Conservation (phyloP, 1,140 invertebrate species). For the Maconellicoccus hirsutus region DNA sequence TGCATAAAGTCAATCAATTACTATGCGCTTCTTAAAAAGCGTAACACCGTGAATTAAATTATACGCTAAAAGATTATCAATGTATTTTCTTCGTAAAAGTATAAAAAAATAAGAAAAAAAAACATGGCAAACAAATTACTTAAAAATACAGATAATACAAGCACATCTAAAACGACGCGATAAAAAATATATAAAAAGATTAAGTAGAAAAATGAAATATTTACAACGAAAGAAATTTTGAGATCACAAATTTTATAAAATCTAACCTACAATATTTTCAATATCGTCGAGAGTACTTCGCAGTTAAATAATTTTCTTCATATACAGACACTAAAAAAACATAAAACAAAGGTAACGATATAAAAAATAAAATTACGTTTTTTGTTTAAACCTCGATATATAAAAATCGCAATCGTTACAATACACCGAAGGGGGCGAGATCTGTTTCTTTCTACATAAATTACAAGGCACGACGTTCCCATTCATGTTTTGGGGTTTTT, state of each 20-base stretch:
- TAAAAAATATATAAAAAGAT: background rate
- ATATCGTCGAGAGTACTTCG: too few species aligned
- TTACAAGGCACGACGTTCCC: constrained; percentile 47
- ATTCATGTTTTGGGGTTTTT: constrained; percentile 20
- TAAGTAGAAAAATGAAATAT: background rate
- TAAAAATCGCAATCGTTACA: constrained; percentile 84
- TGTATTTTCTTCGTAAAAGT: background rate
- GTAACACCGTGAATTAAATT: too few species aligned
- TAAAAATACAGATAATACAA: background rate
- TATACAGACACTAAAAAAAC: background rate
- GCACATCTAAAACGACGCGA: background rate
- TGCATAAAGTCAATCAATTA: too few species aligned
- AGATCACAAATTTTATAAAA: background rate
- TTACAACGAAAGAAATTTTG: background rate
- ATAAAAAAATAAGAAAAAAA: background rate
- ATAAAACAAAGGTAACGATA: background rate
- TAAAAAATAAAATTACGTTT: constrained; percentile 25
- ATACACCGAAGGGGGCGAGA: constrained; percentile 60
- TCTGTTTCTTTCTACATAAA: constrained; percentile 69
- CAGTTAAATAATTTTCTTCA: background rate
- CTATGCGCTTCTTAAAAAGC: too few species aligned
- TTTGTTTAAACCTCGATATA: constrained; percentile 69
- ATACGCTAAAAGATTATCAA: background rate
- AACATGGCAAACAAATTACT: background rate
- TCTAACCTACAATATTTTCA: background rate